Evolutionary conservation across 30 jellyfish, hydroid and myxozoan species (phyloP).

Genomic region (Aurelia sp.): DNA sequence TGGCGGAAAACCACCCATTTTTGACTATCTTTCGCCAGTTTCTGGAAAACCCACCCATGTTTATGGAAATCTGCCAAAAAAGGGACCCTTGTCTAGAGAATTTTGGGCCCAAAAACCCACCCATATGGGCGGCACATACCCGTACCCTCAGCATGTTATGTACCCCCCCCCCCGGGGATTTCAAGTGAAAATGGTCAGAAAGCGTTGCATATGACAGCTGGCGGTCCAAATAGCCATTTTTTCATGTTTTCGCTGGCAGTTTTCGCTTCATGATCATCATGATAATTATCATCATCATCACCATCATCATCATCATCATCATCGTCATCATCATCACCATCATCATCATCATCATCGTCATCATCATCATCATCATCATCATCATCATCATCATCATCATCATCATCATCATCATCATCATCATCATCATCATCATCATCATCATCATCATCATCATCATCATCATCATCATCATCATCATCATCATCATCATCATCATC

Average conservation of each 20-base stretch:
- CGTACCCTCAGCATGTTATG: no score
- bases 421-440: conserved; percentile 1
- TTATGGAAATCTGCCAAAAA: no score
- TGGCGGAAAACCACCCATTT: no score
- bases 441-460: not conserved
- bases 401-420: conserved; percentile 20
- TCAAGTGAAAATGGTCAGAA: not conserved
- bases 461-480: conserved; percentile 16
- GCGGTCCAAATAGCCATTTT: not conserved
- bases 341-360: conserved; percentile 26
- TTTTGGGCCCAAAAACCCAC: no score
- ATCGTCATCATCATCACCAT: not conserved
- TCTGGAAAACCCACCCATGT: no score
- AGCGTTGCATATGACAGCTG: not conserved
- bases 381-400: conserved; percentile 20
- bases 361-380: conserved; percentile 17
- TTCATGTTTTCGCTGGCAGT: no score
- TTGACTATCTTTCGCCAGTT: no score
- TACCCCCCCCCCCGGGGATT: no score
- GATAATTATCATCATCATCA: not conserved
- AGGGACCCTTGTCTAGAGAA: no score
- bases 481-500: not conserved
- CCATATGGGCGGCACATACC: no score
- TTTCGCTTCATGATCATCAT: not conserved
- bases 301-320: conserved; percentile 6